Evolutionary conservation across 2,888 invertebrate genomes (phyloP).

Genomic region (Xestoiulus laeticollis): DNA sequence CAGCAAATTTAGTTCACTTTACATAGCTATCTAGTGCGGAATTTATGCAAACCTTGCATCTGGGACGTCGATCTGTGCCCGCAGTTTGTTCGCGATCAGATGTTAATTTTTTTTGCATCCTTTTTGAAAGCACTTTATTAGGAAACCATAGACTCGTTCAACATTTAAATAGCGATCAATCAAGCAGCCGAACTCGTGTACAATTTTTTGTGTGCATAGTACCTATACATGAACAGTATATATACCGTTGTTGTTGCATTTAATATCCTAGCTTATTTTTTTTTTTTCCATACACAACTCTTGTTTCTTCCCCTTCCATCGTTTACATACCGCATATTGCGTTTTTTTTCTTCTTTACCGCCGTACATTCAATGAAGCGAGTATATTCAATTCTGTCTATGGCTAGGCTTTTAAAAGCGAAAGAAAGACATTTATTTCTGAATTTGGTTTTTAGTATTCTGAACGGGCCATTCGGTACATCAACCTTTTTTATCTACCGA

Average conservation of each 20-base stretch:
- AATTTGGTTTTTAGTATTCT: not conserved
- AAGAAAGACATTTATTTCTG: conserved; percentile 9
- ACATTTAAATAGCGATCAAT: conserved; percentile 9
- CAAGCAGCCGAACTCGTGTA: not conserved
- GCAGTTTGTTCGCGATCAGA: not conserved
- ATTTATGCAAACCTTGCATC: not conserved
- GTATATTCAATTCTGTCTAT: not conserved
- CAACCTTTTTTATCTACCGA: not conserved
- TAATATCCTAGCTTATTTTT: not conserved
- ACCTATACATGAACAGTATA: not conserved
- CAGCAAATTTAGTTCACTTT: too few species aligned
- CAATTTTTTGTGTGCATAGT: not conserved
- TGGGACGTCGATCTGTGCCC: not conserved
- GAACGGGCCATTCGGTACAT: not conserved
- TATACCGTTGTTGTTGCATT: not conserved
- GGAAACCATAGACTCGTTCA: conserved; percentile 1
- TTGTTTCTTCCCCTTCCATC: not conserved
- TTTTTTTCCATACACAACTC: too few species aligned
- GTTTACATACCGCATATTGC: not conserved
- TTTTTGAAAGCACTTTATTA: not conserved
- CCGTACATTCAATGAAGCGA: not conserved
- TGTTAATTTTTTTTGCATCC: not conserved
- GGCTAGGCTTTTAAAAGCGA: not conserved
- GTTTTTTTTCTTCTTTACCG: not conserved
- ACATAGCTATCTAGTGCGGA: too few species aligned